phyloP scores from a whole-genome alignment of 2,113 vertebrate species.

The Barbus barbus region DNA sequence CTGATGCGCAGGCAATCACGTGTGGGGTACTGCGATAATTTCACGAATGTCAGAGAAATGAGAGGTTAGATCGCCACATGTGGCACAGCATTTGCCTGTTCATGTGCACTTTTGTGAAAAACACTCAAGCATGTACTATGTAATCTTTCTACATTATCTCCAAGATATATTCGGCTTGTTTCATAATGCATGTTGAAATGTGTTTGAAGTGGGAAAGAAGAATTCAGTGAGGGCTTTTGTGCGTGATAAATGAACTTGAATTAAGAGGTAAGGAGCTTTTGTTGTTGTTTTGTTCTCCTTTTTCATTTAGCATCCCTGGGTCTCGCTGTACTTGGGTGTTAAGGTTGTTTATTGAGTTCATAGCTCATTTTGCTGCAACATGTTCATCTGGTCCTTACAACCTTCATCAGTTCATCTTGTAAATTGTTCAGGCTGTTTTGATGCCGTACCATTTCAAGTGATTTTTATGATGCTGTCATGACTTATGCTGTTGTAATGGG shows the following conservation, averaged over 20 bases:
- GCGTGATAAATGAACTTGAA: not conserved
- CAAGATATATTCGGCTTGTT: not conserved
- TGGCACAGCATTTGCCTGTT: conserved; percentile 12
- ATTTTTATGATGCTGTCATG: conserved; percentile 22
- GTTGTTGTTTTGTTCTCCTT: not conserved
- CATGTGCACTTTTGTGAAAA: not conserved
- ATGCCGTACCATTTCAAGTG: not conserved
- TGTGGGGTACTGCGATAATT: not conserved
- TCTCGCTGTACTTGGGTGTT: not conserved
- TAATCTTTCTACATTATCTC: not conserved
- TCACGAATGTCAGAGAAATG: not conserved
- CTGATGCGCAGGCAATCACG: conserved; percentile 25
- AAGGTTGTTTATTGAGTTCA: not conserved
- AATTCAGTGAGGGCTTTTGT: conserved; percentile 3
- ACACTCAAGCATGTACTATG: not conserved
- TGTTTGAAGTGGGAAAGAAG: not conserved
- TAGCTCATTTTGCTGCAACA: not conserved
- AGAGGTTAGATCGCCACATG: conserved; percentile 13
- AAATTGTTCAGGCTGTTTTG: conserved; percentile 20
- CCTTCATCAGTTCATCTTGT: not conserved
- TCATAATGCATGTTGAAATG: not conserved
- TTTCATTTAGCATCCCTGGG: not conserved
- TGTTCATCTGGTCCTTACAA: not conserved
- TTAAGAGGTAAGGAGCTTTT: not conserved
- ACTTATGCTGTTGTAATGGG: conserved; percentile 9